phyloP scores from a whole-genome alignment of 35 echinoderm and acorn worm genomes.

The Ptychodera flava region DNA sequence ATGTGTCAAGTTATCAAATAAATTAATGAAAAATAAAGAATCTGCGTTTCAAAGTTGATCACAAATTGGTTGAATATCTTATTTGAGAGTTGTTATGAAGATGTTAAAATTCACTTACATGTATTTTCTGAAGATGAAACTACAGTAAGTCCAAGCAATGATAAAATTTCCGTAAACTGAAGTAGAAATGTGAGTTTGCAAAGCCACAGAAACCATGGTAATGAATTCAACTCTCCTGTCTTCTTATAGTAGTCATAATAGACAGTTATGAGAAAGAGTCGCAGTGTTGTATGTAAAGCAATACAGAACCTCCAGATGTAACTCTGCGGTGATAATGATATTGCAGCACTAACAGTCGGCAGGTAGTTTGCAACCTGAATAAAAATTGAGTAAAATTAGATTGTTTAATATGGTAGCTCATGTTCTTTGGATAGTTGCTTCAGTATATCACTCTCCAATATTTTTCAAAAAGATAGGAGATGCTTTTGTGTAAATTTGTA shows the following conservation, averaged over 20 bases:
- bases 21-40: too few species aligned
- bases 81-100: too few species aligned
- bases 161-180: slow-evolving; percentile 36
- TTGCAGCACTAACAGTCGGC: slow-evolving; percentile 72
- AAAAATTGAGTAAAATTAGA: too few species aligned
- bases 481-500: too few species aligned
- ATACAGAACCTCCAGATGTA: slow-evolving; percentile 53
- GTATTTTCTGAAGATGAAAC: slow-evolving; percentile 45
- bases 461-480: too few species aligned
- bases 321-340: slow-evolving; percentile 42
- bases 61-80: too few species aligned
- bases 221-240: not conserved
- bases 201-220: slow-evolving; percentile 19
- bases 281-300: slow-evolving; percentile 22
- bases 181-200: slow-evolving; percentile 14
- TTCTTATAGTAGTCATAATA: not conserved
- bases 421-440: too few species aligned
- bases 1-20: too few species aligned
- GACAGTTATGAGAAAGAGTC: not conserved
- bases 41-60: too few species aligned
- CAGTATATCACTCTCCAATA: too few species aligned
- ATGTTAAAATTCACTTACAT: too few species aligned
- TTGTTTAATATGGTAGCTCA: too few species aligned
- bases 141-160: slow-evolving; percentile 44
- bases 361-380: slow-evolving; percentile 65